Conservation (phyloP, 2,113 vertebrate genomes). For the Laticauda laticaudata region DNA sequence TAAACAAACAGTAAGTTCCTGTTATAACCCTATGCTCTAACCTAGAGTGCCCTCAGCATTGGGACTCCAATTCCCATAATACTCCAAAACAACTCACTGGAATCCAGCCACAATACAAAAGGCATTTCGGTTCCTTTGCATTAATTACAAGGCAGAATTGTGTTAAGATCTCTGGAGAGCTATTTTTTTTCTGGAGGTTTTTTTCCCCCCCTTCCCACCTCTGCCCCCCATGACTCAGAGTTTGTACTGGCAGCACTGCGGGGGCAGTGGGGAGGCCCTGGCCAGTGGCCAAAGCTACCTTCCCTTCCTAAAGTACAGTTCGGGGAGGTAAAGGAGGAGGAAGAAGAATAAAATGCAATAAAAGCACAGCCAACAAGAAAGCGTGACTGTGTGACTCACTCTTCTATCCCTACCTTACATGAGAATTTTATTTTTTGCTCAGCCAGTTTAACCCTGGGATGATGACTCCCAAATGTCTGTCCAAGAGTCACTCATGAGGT, state of each 20-base stretch:
- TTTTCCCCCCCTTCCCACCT: accelerated
- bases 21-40: neutral
- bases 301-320: neutral
- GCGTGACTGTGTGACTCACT: neutral
- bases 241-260: neutral
- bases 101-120: neutral
- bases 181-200: neutral
- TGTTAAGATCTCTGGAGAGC: slow-evolving; percentile 13
- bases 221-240: slow-evolving; percentile 17
- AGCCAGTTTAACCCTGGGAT: neutral
- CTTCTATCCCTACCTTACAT: too few species aligned
- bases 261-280: neutral
- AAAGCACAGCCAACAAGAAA: neutral
- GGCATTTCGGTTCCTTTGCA: neutral
- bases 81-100: neutral
- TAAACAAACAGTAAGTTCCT: neutral
- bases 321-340: neutral
- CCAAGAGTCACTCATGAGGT: neutral
- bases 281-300: neutral
- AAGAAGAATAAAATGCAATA: neutral
- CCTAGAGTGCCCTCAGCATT: neutral
- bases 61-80: neutral
- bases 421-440: neutral
- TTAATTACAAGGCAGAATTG: neutral
- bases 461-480: neutral